These are phyloP conservation scores for Salvator merianae DNA, from an alignment of 2,113 vertebrate species.

Conservation along the genomic window DNA sequence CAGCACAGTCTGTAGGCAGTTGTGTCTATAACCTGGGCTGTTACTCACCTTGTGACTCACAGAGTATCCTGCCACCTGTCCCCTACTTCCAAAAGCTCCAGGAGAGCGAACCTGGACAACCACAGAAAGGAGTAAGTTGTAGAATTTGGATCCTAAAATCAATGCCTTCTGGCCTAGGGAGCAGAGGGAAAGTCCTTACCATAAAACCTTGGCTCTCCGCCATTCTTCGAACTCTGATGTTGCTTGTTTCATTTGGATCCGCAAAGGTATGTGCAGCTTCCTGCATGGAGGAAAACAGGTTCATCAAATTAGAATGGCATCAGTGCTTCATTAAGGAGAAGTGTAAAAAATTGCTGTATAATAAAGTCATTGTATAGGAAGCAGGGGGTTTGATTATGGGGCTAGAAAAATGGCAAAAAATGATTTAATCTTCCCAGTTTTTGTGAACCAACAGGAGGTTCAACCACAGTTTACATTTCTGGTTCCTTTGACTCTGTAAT, in stretches of 20 bases:
- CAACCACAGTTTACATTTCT: no score
- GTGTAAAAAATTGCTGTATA: neutral
- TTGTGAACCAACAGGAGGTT: no score
- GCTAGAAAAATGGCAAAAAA: no score
- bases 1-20: no score
- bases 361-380: no score
- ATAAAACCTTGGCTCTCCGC: accelerated
- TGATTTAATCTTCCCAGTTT: no score
- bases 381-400: no score
- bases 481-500: no score
- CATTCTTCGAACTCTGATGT: slow-evolving; percentile 39
- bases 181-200: accelerated
- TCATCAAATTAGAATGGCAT: neutral
- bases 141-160: neutral
- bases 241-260: accelerated
- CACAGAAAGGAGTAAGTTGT: neutral
- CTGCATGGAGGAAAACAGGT: slow-evolving; percentile 24
- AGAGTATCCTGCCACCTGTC: accelerated
- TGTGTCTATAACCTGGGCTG: neutral
- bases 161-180: accelerated
- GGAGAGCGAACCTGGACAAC: slow-evolving; percentile 19
- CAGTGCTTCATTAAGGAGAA: no score
- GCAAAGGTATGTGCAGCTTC: neutral
- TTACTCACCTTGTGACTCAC: slow-evolving; percentile 20
- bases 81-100: neutral